These are phyloP conservation scores for Porites divaricata DNA, from an alignment of 92 coral and sea anemone species.

Conservation along the genomic window DNA sequence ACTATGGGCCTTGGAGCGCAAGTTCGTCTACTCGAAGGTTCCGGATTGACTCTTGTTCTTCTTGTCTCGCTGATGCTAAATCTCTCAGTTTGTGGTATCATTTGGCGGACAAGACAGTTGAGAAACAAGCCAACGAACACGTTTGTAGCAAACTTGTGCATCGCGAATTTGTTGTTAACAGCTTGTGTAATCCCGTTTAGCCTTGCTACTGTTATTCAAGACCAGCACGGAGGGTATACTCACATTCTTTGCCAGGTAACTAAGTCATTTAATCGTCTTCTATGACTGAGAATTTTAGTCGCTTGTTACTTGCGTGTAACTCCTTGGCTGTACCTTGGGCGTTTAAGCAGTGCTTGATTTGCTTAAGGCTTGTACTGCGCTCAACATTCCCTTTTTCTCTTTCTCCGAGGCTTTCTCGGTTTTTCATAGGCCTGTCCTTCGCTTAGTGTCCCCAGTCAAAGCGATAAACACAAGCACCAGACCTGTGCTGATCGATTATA, in stretches of 20 bases:
- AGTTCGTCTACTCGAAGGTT: constrained; percentile 55
- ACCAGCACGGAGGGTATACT: constrained; percentile 56
- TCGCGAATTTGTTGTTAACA: constrained; percentile 72
- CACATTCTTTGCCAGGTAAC: constrained; percentile 79
- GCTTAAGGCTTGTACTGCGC: no score
- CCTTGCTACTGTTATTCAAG: constrained; percentile 63
- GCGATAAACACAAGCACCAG: no score
- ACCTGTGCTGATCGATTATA: no score
- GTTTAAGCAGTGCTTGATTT: no score
- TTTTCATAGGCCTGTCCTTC: no score
- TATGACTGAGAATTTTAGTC: neutral
- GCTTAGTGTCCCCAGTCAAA: no score
- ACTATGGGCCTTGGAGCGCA: constrained; percentile 9
- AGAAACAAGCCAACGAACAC: constrained; percentile 71
- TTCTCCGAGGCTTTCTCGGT: no score
- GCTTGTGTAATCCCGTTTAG: constrained; percentile 84
- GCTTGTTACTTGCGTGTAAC: neutral
- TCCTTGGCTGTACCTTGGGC: no score
- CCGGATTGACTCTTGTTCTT: constrained; percentile 55
- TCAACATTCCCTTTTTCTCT: no score
- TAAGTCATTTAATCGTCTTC: neutral
- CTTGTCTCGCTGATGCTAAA: constrained; percentile 67
- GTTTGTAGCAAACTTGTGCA: constrained; percentile 78
- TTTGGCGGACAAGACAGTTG: constrained; percentile 58
- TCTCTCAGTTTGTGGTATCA: constrained; percentile 65